Percentiles rank a stretch among this genome's conserved stretches.
Evolutionary conservation across 2,888 invertebrate genomes (phyloP).

Genomic region (Aspidapion aeneum): DNA sequence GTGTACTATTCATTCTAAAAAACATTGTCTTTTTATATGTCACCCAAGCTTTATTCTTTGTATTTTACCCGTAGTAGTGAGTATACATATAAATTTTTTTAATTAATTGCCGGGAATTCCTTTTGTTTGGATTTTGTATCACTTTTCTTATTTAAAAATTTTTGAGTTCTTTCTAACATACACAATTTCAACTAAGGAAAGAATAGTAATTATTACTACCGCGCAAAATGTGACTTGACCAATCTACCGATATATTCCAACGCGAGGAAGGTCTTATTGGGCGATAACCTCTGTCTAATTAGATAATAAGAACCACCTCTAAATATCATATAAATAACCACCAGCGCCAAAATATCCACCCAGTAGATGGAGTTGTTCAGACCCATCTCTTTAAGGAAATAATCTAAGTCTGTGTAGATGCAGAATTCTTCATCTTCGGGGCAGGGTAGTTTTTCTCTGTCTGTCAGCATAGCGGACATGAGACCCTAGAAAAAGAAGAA

Average conservation of each 20-base stretch:
- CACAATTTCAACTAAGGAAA: no score
- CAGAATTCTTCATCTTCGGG: conserved; percentile 69
- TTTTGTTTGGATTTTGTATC: no score
- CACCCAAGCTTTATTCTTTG: no score
- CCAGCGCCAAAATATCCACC: conserved; percentile 62
- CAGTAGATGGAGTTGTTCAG: conserved; percentile 68
- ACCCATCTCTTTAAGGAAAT: conserved; percentile 71
- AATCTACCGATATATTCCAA: conserved; percentile 67
- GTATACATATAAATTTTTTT: no score
- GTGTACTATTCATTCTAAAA: no score
- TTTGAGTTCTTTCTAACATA: no score
- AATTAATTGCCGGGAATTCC: no score
- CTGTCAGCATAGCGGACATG: conserved; percentile 72
- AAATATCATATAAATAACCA: conserved; percentile 59
- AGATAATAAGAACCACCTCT: conserved; percentile 68
- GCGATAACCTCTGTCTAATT: conserved; percentile 66
- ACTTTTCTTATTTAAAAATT: no score
- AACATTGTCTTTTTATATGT: no score
- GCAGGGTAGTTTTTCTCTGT: conserved; percentile 71
- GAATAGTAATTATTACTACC: conserved; percentile 29
- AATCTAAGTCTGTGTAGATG: conserved; percentile 68
- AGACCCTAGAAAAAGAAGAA: conserved; percentile 59
- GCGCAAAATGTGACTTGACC: conserved; percentile 55
- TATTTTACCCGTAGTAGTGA: no score
- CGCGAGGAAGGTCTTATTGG: conserved; percentile 67